Evolutionary conservation across 2,113 vertebrate species (phyloP).

Genomic region (Stercorarius parasiticus): DNA sequence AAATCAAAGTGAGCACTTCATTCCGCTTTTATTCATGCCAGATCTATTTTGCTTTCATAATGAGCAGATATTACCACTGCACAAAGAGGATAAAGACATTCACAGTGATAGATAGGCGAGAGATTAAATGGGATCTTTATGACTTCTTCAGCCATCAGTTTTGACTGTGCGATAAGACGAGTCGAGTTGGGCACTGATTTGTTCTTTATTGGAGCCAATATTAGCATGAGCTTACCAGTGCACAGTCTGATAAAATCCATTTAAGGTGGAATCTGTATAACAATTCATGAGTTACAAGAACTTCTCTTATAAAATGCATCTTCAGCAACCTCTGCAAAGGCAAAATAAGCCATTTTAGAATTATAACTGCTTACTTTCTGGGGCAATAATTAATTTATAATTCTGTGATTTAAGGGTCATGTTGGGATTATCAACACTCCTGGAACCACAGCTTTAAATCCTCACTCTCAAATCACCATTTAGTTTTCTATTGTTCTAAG

Average conservation of each 20-base stretch:
- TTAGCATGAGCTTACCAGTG: slow-evolving; percentile 80
- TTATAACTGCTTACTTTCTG: background rate
- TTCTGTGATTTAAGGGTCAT: background rate
- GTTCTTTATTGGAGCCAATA: slow-evolving; percentile 89
- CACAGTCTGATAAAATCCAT: slow-evolving; percentile 77
- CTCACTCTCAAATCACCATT: background rate
- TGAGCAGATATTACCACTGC: slow-evolving; percentile 91
- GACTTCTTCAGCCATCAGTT: slow-evolving; percentile 91
- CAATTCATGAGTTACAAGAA: slow-evolving; percentile 4
- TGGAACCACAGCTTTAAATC: background rate
- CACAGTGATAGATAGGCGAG: slow-evolving; percentile 87
- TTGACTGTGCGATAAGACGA: slow-evolving; percentile 86
- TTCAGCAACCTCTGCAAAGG: background rate
- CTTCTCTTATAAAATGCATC: background rate
- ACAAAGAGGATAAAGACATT: slow-evolving; percentile 89
- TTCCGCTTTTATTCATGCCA: slow-evolving; percentile 87
- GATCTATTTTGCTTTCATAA: slow-evolving; percentile 90
- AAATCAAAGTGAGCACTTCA: slow-evolving; percentile 85
- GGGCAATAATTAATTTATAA: background rate
- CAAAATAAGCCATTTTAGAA: background rate
- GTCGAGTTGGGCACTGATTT: slow-evolving; percentile 84
- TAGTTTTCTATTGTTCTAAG: background rate
- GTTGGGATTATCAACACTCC: background rate
- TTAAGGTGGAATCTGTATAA: slow-evolving; percentile 84
- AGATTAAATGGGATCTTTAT: slow-evolving; percentile 97